Evolutionary conservation across 1,140 invertebrate genomes (phyloP), one percentile per base, ranked within the genome.

Genomic region (Chlorops oryzae): DNA sequence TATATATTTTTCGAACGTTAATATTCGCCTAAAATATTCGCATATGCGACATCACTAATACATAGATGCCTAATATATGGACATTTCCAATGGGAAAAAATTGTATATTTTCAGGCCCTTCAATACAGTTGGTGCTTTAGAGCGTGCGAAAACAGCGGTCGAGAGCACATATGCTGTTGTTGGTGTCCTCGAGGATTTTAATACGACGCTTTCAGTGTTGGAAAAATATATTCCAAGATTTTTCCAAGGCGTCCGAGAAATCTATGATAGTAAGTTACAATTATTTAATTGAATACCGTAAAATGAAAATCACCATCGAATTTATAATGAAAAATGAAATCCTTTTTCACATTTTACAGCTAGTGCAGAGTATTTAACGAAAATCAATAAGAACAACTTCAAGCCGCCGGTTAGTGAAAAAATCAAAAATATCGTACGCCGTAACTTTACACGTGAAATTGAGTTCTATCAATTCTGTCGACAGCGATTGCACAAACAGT

Each of bases 391-490:
- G 34, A 92, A 93, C 70, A 80, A 82, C 18, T 91, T 91, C 73
- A 92, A 92, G 66, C 89, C 89, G 1, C 84, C 86, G 3, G 89
- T 93, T 0, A 85, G 86, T 32, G 86, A 92, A 59, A 81, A 86
- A 61, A 81, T 92, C 0, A 92, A 92, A 70, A 81, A 92, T 21
- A 81, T 92, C n/a, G 87, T 93, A 1, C 77, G 88, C 52, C 78
- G 78, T 37, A 92, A 93, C 67, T 91, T 94, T 63, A 92, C 90
- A 0, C 78, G 85, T 47, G 91, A 94, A 74, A 89, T 92, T 18
- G 90, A 93, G 65, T 92, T 94, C 67, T 94, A 92, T 70, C 84
- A 92, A 62, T 94, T 93, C 64, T 92, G 89, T 63, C 83, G 82
- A 58, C 88, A 92, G 69, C 76, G 90, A 59, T 74, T 94, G 7